These are phyloP conservation scores for Leucophenga montana DNA, from an alignment of 2,888 invertebrate genomes.

Conservation along the genomic window DNA sequence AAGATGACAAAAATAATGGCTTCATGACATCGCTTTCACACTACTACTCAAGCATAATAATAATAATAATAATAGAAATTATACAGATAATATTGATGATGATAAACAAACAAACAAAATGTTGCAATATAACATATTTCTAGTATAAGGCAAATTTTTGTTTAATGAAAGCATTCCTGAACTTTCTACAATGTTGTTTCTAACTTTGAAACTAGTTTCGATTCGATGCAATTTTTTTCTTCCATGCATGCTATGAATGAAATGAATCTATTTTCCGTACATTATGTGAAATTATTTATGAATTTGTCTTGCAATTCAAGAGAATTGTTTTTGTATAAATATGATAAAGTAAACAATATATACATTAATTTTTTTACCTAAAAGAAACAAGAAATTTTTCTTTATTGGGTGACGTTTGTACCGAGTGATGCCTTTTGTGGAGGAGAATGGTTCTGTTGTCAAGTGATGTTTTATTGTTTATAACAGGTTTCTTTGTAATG, in stretches of 20 bases:
- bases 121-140: constrained; percentile 36
- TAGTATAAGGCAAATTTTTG: constrained; percentile 34
- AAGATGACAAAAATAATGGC: not conserved
- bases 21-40: not conserved
- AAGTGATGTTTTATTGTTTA: too few relatives aligned
- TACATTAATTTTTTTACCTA: constrained; percentile 64
- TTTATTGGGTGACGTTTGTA: not conserved
- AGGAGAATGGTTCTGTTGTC: too few relatives aligned
- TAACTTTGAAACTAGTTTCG: constrained; percentile 2
- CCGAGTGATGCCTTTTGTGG: too few relatives aligned
- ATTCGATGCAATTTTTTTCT: not conserved
- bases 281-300: constrained; percentile 46
- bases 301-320: constrained; percentile 53
- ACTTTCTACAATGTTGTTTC: constrained; percentile 31
- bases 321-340: constrained; percentile 47
- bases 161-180: constrained; percentile 54
- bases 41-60: not conserved
- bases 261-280: constrained; percentile 11
- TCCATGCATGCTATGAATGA: constrained; percentile 13
- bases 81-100: not conserved
- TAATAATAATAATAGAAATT: not conserved
- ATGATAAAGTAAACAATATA: constrained; percentile 51
- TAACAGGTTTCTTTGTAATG: not conserved
- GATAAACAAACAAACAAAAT: constrained; percentile 12
- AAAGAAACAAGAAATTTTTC: constrained; percentile 10